Conservation (phyloP, 2,888 invertebrate genomes). For the Sericinus montela region DNA sequence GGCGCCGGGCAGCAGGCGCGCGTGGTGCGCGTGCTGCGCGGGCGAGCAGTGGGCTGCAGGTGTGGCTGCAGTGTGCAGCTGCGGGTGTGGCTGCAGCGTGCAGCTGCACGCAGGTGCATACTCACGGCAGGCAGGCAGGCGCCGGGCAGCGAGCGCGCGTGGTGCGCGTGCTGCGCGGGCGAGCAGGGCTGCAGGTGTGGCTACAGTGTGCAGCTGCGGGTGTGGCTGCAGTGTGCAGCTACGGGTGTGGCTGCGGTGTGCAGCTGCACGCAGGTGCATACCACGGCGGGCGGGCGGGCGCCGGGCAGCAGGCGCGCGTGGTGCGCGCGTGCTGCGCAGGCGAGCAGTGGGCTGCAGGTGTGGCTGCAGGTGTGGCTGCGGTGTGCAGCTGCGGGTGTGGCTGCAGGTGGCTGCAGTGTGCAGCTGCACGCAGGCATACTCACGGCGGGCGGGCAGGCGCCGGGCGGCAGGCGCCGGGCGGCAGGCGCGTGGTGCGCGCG, state of each 20-base stretch:
- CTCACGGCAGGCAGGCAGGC: too few species aligned
- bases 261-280: slow-evolving; percentile 13
- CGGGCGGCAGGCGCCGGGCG: neutral
- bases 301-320: slow-evolving; percentile 92
- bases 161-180: neutral
- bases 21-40: too few species aligned
- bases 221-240: too few species aligned
- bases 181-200: neutral
- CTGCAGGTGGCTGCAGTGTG: neutral
- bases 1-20: too few species aligned
- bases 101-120: too few species aligned
- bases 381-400: too few species aligned
- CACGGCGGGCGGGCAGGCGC: slow-evolving; percentile 88
- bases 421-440: slow-evolving; percentile 87
- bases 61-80: too few species aligned
- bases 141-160: neutral
- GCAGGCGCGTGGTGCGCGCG: neutral
- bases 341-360: slow-evolving; percentile 82
- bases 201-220: neutral
- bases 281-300: slow-evolving; percentile 93
- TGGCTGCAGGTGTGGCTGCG: neutral
- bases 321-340: slow-evolving; percentile 81
- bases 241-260: neutral
- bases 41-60: too few species aligned
- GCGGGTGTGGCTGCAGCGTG: too few species aligned